phyloP scores from a whole-genome alignment of 2,888 invertebrate species.

The Phytoseiulus persimilis region DNA sequence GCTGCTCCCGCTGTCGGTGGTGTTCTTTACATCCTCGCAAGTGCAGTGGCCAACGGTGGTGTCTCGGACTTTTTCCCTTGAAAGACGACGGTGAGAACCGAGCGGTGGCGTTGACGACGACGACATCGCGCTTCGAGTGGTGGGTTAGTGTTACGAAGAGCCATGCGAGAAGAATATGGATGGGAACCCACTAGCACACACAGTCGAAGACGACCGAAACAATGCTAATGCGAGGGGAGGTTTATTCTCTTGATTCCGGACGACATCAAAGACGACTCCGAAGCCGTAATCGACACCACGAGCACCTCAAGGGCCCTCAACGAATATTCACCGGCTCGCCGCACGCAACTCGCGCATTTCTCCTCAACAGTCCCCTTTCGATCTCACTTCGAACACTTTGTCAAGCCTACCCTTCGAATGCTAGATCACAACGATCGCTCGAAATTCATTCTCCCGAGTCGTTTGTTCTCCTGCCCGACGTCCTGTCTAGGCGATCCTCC shows the following conservation, averaged over 20 bases:
- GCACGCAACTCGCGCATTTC: background rate
- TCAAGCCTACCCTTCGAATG: too few species aligned
- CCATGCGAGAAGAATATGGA: background rate
- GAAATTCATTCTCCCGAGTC: too few species aligned
- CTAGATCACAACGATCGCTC: too few species aligned
- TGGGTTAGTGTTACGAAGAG: background rate
- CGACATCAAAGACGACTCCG: background rate
- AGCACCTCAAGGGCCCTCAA: background rate
- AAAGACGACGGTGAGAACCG: background rate
- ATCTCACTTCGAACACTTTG: too few species aligned
- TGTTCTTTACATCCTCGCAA: background rate
- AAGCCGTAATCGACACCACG: background rate
- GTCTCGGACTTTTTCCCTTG: background rate
- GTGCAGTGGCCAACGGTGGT: background rate
- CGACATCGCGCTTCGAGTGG: background rate
- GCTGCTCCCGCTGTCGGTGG: background rate
- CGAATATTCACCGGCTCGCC: background rate
- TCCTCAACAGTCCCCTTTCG: too few species aligned
- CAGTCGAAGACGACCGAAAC: background rate
- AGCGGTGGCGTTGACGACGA: background rate
- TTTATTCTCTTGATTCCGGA: background rate
- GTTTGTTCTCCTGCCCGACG: too few species aligned
- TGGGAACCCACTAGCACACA: background rate
- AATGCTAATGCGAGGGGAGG: background rate
- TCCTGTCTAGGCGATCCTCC: background rate